Conservation (phyloP, 2,888 invertebrate genomes). For the Xiphydria camelus region DNA sequence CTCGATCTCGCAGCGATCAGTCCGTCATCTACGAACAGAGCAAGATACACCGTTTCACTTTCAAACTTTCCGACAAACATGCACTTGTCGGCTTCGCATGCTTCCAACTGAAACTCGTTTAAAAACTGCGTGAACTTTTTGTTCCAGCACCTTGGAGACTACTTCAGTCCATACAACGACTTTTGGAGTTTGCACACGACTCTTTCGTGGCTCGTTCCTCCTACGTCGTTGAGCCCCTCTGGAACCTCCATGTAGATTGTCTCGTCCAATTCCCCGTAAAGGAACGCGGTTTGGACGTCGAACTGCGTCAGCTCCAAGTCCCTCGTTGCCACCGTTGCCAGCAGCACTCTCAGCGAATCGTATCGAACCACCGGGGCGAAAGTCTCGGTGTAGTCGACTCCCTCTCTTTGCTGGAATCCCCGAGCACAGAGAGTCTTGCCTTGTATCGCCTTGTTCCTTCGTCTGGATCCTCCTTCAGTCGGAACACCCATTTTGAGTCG, state of each 20-base stretch:
- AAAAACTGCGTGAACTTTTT: conserved; percentile 2
- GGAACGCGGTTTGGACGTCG: conserved; percentile 24
- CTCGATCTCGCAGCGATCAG: neutral
- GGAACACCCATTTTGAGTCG: conserved; percentile 18
- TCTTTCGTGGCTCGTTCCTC: too few species aligned
- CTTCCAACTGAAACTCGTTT: neutral
- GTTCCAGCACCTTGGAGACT: conserved; percentile 16
- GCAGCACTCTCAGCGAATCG: conserved; percentile 18
- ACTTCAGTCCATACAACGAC: conserved; percentile 19
- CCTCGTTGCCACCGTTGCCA: conserved; percentile 16
- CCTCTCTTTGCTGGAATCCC: conserved; percentile 15
- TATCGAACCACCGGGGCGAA: conserved; percentile 24
- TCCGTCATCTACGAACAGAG: too few species aligned
- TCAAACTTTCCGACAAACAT: conserved; percentile 7
- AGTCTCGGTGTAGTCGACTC: conserved; percentile 18
- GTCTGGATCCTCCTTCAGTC: conserved; percentile 3
- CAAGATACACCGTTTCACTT: conserved; percentile 10
- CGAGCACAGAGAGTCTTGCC: conserved; percentile 16
- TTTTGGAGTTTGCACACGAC: too few species aligned
- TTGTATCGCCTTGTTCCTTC: conserved; percentile 2
- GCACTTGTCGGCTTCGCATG: conserved; percentile 14
- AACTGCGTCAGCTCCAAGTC: conserved; percentile 22
- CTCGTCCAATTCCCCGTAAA: conserved; percentile 23
- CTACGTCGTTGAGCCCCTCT: conserved; percentile 9
- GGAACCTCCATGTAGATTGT: conserved; percentile 20